A percentile compares a stretch with the other conserved stretches of the same genome.
These are phyloP conservation scores for Clepsis dumicolana DNA, from an alignment of 2,888 invertebrate species.

Conservation along the genomic window DNA sequence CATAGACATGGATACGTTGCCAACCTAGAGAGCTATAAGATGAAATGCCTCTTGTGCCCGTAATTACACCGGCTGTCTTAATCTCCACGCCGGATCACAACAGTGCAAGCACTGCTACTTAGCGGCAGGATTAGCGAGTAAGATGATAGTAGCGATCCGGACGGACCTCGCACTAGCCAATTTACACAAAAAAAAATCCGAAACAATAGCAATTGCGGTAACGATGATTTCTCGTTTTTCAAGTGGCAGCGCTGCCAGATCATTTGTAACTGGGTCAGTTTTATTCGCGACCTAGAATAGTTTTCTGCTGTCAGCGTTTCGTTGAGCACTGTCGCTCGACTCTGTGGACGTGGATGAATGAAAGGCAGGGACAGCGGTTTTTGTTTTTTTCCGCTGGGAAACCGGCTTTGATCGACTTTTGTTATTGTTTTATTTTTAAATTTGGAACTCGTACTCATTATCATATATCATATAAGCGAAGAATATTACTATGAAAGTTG, in stretches of 20 bases:
- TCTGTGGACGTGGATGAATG: constrained; percentile 26
- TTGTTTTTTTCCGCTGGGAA: background rate
- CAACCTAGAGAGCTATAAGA: no score
- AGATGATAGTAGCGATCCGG: no score
- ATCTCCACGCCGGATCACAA: no score
- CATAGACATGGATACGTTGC: no score
- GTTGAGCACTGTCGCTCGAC: constrained; percentile 53
- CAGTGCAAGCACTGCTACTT: no score
- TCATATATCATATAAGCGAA: no score
- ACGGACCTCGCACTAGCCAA: background rate
- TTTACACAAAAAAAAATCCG: background rate
- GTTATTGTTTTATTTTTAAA: constrained; percentile 5
- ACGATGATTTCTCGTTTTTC: constrained; percentile 49
- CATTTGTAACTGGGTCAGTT: constrained; percentile 73
- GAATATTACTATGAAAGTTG: no score
- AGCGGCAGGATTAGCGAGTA: no score
- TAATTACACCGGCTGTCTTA: no score
- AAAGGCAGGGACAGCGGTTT: constrained; percentile 14
- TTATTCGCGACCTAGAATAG: constrained; percentile 68
- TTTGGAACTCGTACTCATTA: no score
- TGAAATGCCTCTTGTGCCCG: no score
- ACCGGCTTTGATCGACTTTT: background rate
- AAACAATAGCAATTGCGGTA: background rate
- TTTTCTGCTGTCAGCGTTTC: constrained; percentile 63
- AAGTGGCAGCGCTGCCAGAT: constrained; percentile 58